Base-by-base conservation (phyloP, 1,140 invertebrate genomes). In the Lordiphosa stackelbergi region DNA sequence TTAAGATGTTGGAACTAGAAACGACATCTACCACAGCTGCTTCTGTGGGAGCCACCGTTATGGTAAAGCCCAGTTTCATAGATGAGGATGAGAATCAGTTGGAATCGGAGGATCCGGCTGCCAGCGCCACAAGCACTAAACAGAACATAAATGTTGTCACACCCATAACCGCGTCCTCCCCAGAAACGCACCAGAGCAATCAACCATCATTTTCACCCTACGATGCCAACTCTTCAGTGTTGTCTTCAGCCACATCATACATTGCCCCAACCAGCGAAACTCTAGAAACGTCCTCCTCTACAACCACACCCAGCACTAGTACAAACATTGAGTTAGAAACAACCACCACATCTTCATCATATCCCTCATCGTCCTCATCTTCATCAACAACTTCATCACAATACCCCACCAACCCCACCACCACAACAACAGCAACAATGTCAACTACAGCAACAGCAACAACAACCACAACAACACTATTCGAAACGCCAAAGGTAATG, bases 401-500 rank as follows among this genome's bases (percentile, higher is more conserved):
- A 6, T 53, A 52, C 57, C 45, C 55, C 70, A 42, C 54, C 66
- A 37, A 66, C 49, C 40, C 63, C 49, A 36, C 48, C 28, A 53
- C 73, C 51, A 61, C 64, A 52, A 54, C 66, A 59, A 69, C 59
- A 60, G 42, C 75, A 62, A 69, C 73, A 71, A 71, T 57, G 43
- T 38, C 66, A 64, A 73, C 73, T 37, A 54, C 55, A 63, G 62
- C 74, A 68, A 24, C 62, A 53, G 45, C 73, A 66, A 57, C 73
- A 48, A 53, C 53, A 42, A 61, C 69, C 58, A 75, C 56, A 54
- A 60, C 64, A 75, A 65, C 72, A 81, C 78, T 59, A 58, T 77
- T 65, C 66, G 69, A 81, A 72, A 69, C 73, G 59, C 69, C 72
- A 77, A 83, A 83, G 77, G 77, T 83, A 83, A 68, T 59, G 55